Evolutionary conservation across 2,797 vertebrate genomes (phyloP).

Genomic region (Cetoscarus ocellatus): DNA sequence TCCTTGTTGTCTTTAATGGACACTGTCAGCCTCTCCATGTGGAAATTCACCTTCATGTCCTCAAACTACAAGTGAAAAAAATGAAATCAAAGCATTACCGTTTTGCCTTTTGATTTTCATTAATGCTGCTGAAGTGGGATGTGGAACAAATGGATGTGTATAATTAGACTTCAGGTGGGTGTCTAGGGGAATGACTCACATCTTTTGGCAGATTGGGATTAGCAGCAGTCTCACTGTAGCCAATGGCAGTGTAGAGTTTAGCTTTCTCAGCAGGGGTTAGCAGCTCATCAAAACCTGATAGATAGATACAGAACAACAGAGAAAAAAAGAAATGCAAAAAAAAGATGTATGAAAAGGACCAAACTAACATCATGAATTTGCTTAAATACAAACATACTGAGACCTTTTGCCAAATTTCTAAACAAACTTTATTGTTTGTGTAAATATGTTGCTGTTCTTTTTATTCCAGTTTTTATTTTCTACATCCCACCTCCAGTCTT

Average conservation of each 20-base stretch:
- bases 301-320: background rate
- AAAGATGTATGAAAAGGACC: too few species aligned
- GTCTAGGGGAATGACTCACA: constrained; percentile 79
- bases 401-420: too few species aligned
- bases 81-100: background rate
- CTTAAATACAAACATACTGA: too few species aligned
- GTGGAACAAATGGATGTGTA: background rate
- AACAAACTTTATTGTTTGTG: too few species aligned
- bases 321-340: background rate
- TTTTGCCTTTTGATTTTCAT: background rate
- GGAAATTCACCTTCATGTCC: constrained; percentile 92
- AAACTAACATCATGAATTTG: too few species aligned
- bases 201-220: constrained; percentile 96
- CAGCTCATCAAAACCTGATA: constrained; percentile 90
- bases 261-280: constrained; percentile 93
- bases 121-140: background rate
- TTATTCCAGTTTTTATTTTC: background rate
- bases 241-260: constrained; percentile 97
- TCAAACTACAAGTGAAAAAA: constrained; percentile 89
- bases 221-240: constrained; percentile 93
- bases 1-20: constrained; percentile 89
- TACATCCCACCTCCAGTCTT: constrained; percentile 88
- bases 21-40: constrained; percentile 90
- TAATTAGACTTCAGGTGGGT: constrained; percentile 1
- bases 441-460: too few species aligned